Evolutionary conservation across 1,140 invertebrate species (phyloP), one percentile per base, ranked within the genome.

Genomic region (Ceratoteleas bidentatus): DNA sequence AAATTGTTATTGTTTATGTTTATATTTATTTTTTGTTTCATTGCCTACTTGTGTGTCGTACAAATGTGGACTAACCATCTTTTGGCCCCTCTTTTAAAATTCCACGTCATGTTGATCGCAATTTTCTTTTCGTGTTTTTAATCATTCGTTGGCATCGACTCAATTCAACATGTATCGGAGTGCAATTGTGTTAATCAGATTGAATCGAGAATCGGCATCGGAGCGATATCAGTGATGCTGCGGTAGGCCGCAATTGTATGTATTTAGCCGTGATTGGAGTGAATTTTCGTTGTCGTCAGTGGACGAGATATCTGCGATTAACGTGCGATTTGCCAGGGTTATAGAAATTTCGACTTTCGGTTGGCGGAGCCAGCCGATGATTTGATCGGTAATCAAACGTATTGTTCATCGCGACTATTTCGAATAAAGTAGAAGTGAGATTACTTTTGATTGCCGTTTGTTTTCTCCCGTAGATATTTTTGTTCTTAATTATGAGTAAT

Each of bases 401-500:
- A 77, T 78, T 83, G 70, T 83, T 73, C 60, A 70, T 84, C 81
- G 81, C 68, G 76, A 77, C 57, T 79, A 72, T 73, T 76, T 80
- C 76, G 76, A 84, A 84, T 84, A 80, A 84, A 84, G 76, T 80
- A 80, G 73, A 84, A 84, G 77, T 84, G 82, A 84, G 77, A 84
- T 84, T 66, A 77, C 73, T 80, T 77, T 77, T 77, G 77, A 80
- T 77, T 80, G 72, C 75, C 76, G 72, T 84, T 84, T 72, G 73
- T 77, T 77, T 80, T 77, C 36, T 80, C 58, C 82, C 69, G 58
- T 77, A 73, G 80, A 38, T 33, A 38, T 60, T 72, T 66, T 74
- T 68, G n/a, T 72, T 72, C 69, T 38, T 68, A 24, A 24, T 24
- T 24, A 24, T 1, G 1, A 4, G 1, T 24, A 1, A 24, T 1